These are phyloP conservation scores for Rhinopomastus cyanomelas DNA, from an alignment of 2,113 vertebrate species.

Conservation along the genomic window DNA sequence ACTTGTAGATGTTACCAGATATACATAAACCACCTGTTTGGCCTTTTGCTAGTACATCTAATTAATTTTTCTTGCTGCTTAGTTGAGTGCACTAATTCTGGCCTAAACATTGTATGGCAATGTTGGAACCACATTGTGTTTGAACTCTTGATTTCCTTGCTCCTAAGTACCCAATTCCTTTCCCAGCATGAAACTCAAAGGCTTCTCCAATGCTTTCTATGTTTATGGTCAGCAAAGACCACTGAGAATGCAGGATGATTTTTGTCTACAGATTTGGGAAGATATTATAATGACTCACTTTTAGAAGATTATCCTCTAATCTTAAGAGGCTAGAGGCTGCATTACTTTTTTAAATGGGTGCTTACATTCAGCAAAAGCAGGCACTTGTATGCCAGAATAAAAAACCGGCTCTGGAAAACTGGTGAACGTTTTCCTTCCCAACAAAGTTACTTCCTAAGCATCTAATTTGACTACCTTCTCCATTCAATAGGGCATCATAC, in stretches of 20 bases:
- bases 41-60: neutral
- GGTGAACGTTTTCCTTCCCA: neutral
- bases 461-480: neutral
- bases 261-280: neutral
- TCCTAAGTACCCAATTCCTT: neutral
- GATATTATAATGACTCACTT: neutral
- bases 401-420: neutral
- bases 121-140: neutral
- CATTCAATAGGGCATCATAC: neutral
- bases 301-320: conserved; percentile 26
- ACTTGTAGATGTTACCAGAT: neutral
- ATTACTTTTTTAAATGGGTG: neutral
- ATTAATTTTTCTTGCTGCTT: neutral
- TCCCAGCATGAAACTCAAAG: neutral
- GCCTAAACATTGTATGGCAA: neutral
- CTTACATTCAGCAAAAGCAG: neutral
- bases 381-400: neutral
- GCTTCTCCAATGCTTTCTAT: neutral
- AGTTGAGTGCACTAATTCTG: neutral
- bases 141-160: neutral
- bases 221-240: neutral
- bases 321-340: neutral
- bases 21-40: neutral
- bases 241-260: neutral
- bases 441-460: neutral